Conservation (phyloP, 2,888 invertebrate genomes). For the Linnaemya vulpina region DNA sequence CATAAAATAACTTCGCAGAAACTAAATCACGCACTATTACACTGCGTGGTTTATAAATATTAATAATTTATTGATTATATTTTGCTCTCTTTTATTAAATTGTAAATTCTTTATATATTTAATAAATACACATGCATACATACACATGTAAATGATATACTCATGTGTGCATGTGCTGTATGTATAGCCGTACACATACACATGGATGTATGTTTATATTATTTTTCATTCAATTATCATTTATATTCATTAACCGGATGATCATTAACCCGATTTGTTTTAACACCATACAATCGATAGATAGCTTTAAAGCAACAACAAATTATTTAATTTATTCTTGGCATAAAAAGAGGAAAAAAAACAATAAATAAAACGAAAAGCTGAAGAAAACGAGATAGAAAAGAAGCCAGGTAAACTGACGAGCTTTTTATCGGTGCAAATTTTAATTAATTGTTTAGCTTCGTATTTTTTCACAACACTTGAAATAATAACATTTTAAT, state of each 20-base stretch:
- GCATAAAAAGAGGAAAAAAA: slow-evolving; percentile 19
- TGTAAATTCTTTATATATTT: background rate
- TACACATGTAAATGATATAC: background rate
- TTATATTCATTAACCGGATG: slow-evolving; percentile 39
- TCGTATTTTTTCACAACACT: background rate
- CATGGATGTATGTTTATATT: slow-evolving; percentile 16
- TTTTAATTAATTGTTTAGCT: slow-evolving; percentile 14
- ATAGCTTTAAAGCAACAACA: slow-evolving; percentile 38
- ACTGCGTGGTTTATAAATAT: background rate
- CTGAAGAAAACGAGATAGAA: slow-evolving; percentile 45
- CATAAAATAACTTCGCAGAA: slow-evolving; percentile 18
- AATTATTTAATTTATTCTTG: slow-evolving; percentile 51
- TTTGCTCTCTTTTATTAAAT: background rate
- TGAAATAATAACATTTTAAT: slow-evolving; percentile 12
- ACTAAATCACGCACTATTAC: background rate
- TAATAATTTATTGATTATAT: slow-evolving; percentile 28
- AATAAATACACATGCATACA: background rate
- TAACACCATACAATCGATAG: slow-evolving; percentile 46
- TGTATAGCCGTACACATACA: background rate
- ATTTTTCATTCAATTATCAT: slow-evolving; percentile 35
- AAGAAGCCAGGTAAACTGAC: slow-evolving; percentile 39
- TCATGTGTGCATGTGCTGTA: background rate
- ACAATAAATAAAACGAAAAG: slow-evolving; percentile 17
- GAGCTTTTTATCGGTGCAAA: slow-evolving; percentile 40
- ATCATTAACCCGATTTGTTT: slow-evolving; percentile 48